Base-by-base conservation (phyloP, 2,888 invertebrate genomes). In the Ormyrus labotus region DNA sequence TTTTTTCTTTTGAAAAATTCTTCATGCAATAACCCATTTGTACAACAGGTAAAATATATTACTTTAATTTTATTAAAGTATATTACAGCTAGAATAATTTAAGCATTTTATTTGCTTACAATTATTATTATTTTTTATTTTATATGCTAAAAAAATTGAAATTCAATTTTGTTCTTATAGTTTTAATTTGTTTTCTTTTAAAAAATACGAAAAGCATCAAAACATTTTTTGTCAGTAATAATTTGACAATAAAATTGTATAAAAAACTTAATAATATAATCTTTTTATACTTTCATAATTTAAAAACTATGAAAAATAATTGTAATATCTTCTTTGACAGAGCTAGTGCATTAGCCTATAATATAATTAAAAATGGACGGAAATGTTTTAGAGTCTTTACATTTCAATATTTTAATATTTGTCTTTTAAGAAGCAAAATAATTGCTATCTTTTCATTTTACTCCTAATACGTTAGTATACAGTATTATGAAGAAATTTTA, bases 31-130 rank as follows among this genome's bases (percentile, higher is more conserved):
- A 34, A 34, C 34, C 34, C 34, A 34, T 34, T 34, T 64, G 34
- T 65, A 67, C 74, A 67, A 60, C 34, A 60, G 45, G 13, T 67
- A 45, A n/a, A 34, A 60, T 60, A 47, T 34, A 75, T 50, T 51
- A 68, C 67, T 68, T 75, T 60, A 60, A 13, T 13, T 34, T 0
- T 2, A 45, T 5, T n/a, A 61, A 75, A 75, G 68, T 68, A 13
- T 68, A 68, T 55, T 45, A 50, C 45, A 7, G 19, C 48, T 34
- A 70, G 55, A 63, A 13, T 63, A 63, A 48, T 77, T 34, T 7
- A 63, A 69, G 63, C 50, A 61, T 47, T 61, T 58, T 9, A 51
- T 4, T 47, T 48, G 51, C 61, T 61, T 77, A 8, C 48, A 64
- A 57, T 13, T 11, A 53, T 13, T 4, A 53, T 72, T 72, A 11